Conservation (phyloP, 2,797 vertebrate genomes). For the Gadopsis marmoratus region DNA sequence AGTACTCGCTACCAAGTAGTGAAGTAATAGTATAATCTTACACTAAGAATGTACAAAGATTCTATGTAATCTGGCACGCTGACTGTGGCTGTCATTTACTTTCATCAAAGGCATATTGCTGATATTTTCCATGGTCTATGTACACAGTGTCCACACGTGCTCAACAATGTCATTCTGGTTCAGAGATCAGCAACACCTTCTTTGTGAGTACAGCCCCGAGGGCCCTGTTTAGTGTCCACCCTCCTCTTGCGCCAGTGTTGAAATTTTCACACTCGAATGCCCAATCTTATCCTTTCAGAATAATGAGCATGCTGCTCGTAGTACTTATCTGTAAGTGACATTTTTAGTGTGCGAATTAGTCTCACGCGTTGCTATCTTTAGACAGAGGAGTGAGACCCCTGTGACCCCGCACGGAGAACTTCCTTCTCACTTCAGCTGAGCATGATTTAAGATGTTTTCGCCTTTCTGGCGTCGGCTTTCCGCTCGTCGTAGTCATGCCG, state of each 20-base stretch:
- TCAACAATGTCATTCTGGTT: background rate
- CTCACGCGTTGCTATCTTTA: slow-evolving; percentile 66
- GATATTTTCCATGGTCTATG: background rate
- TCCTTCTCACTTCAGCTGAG: slow-evolving; percentile 30
- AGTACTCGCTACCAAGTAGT: too few species aligned
- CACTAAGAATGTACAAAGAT: background rate
- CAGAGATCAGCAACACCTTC: slow-evolving; percentile 3
- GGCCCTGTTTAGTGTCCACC: slow-evolving; percentile 33
- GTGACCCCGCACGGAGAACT: slow-evolving; percentile 42
- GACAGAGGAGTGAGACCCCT: slow-evolving; percentile 44
- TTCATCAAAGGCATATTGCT: background rate
- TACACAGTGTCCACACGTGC: too few species aligned
- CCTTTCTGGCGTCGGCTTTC: slow-evolving; percentile 26
- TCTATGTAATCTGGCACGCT: background rate
- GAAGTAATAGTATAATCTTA: too few species aligned
- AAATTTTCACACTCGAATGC: slow-evolving; percentile 63
- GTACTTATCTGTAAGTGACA: slow-evolving; percentile 67
- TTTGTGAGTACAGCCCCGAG: background rate
- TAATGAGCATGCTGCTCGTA: slow-evolving; percentile 64
- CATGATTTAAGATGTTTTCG: slow-evolving; percentile 46
- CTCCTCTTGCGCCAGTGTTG: slow-evolving; percentile 42
- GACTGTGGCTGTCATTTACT: background rate
- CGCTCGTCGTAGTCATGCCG: slow-evolving; percentile 37
- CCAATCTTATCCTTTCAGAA: slow-evolving; percentile 46
- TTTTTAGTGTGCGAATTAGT: slow-evolving; percentile 67